phyloP scores from a whole-genome alignment of 2,888 invertebrate species.

The Drosophila fungiperda region DNA sequence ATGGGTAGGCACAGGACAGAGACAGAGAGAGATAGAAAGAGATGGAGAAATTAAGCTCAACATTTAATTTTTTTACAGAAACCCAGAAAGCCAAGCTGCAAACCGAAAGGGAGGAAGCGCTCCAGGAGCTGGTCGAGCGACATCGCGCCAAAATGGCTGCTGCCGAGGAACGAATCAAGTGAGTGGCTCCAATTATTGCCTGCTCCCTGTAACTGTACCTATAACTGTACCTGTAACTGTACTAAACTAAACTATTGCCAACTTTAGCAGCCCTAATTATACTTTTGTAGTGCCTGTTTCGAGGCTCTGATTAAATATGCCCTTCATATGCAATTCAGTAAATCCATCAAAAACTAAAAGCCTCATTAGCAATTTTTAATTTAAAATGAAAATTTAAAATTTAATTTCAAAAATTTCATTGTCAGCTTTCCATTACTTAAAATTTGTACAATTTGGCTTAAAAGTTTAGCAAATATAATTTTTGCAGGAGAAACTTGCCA shows the following conservation, averaged over 20 bases:
- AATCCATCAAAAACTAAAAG: background rate
- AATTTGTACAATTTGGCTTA: background rate
- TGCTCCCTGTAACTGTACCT: background rate
- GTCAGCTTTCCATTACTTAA: background rate
- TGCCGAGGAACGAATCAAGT: conserved; percentile 86
- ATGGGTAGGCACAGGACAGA: conserved; percentile 86
- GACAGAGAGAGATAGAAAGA: background rate
- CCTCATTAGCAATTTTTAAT: background rate
- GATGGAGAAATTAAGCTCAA: background rate
- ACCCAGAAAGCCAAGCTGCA: conserved; percentile 87
- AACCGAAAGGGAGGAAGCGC: conserved; percentile 87
- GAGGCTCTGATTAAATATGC: background rate
- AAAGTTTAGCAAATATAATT: background rate
- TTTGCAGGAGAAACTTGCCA: too few relatives aligned
- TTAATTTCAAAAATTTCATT: background rate
- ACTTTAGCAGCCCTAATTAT: conserved; percentile 23
- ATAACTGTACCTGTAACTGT: background rate
- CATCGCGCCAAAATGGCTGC: conserved; percentile 85
- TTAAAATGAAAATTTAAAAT: too few relatives aligned
- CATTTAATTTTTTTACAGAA: conserved; percentile 25
- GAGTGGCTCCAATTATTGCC: conserved; percentile 57
- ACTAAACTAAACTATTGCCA: background rate
- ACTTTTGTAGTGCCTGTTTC: conserved; percentile 8
- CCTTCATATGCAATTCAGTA: background rate
- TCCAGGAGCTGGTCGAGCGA: conserved; percentile 86